Evolutionary conservation across 30 jellyfish, hydroid and myxozoan genomes (phyloP).

Genomic region (Aurelia sp.): DNA sequence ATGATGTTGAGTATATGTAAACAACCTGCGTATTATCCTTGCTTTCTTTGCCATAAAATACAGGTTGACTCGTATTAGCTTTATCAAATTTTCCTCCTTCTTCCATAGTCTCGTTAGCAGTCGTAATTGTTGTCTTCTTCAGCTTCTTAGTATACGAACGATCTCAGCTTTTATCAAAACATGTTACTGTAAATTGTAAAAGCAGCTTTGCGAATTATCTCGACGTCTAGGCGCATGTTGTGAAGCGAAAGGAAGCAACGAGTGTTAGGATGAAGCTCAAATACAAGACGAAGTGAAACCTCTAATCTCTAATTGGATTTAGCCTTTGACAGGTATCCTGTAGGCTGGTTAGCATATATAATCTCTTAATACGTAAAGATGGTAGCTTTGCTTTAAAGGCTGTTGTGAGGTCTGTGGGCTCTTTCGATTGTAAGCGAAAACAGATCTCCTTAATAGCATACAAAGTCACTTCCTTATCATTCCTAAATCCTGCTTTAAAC

Average conservation of each 20-base stretch:
- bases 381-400: constrained; percentile 86
- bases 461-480: constrained; percentile 87
- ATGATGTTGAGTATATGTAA: constrained; percentile 40
- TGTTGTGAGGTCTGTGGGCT: constrained; percentile 91
- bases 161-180: constrained; percentile 23
- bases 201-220: constrained; percentile 58
- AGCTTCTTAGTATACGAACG: constrained; percentile 9
- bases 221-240: constrained; percentile 70
- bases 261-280: constrained; percentile 78
- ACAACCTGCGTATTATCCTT: constrained; percentile 69
- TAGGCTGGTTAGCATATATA: constrained; percentile 83
- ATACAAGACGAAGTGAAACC: constrained; percentile 82
- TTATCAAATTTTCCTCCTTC: constrained; percentile 42
- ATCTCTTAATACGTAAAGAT: constrained; percentile 82
- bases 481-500: constrained; percentile 82
- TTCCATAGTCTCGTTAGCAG: constrained; percentile 32
- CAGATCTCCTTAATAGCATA: constrained; percentile 79
- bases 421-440: constrained; percentile 81
- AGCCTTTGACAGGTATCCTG: constrained; percentile 87
- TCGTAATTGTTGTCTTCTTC: neutral
- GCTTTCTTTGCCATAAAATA: constrained; percentile 29
- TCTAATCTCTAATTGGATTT: constrained; percentile 81
- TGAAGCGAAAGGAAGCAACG: constrained; percentile 73
- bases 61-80: constrained; percentile 27
- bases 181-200: constrained; percentile 32